Base-by-base conservation (phyloP, 2,888 invertebrate species). In the Venusia cambrica region DNA sequence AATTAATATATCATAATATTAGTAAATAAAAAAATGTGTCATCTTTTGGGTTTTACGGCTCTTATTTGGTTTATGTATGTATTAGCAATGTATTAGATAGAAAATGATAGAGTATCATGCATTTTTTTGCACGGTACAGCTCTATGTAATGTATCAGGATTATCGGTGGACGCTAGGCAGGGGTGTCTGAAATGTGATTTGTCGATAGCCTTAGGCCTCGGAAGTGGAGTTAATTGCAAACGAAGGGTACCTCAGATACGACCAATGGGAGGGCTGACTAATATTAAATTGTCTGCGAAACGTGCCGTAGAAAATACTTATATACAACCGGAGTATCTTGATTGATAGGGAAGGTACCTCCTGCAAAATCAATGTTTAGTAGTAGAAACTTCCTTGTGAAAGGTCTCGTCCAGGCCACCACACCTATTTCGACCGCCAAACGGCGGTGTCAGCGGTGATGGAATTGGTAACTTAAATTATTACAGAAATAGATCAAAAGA, bases 181-280 rank as follows among this genome's bases (percentile, higher is more conserved):
- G 68, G 67, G 58, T 54, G 61, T 48, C 62, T 65, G 60, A 61
- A 75, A 79, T 75, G 60, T 69, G 73, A 81, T 79, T 83, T 79
- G 76, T 62, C 72, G 64, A 54, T 65, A 53, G 73, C 83, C 78
- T 53, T 34, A 45, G 74, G 79, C 73, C 38, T 54, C 73, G 80
- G 81, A 79, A 79, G 73, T 64, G 57, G 54, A 57, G 64, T 71
- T 79, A 81, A 83, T 83, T 76, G 73, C 71, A 55, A 53, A 51
- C 61, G 75, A 73, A 74, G 78, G 81, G 79, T 73, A 74, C 72
- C 73, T 71, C 57, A 44, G 53, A 65, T 51, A 66, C 73, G 55
- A 71, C 84, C 84, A 81, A 83, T 83, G 67, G 83, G 76, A 73
- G 55, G 62, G 58, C 55, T 70, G 45, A 47, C 33, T 50, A 45